Percentiles rank a stretch among this genome's conserved stretches.
These are phyloP conservation scores for Drosophila testacea DNA, from an alignment of 2,888 invertebrate species.

Conservation along the genomic window DNA sequence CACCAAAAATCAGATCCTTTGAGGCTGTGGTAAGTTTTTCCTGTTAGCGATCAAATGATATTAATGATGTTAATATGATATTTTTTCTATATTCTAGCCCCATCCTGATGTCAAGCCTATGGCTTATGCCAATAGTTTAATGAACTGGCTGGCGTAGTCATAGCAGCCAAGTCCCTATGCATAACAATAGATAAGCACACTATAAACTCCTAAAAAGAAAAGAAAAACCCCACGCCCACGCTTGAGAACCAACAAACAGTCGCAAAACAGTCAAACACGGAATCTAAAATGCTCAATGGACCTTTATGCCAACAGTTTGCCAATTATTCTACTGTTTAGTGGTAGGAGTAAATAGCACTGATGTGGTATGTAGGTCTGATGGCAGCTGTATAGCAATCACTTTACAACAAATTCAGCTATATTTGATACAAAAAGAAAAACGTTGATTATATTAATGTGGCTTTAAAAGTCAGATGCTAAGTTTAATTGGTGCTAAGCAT, in stretches of 20 bases:
- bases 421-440: slow-evolving; percentile 68
- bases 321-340: slow-evolving; percentile 42
- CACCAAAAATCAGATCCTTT: slow-evolving; percentile 95
- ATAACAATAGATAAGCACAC: slow-evolving; percentile 56
- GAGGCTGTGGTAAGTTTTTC: slow-evolving; percentile 94
- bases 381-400: slow-evolving; percentile 52
- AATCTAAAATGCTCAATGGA: slow-evolving; percentile 68
- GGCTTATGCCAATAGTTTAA: slow-evolving; percentile 96
- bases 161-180: slow-evolving; percentile 46
- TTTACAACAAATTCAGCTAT: slow-evolving; percentile 66
- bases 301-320: slow-evolving; percentile 54
- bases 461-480: slow-evolving; percentile 76
- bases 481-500: slow-evolving; percentile 74
- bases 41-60: not conserved
- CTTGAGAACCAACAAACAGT: slow-evolving; percentile 58
- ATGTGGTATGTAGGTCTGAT: slow-evolving; percentile 33
- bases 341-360: slow-evolving; percentile 38
- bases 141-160: slow-evolving; percentile 87
- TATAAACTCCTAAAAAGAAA: slow-evolving; percentile 25
- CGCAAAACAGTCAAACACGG: slow-evolving; percentile 56
- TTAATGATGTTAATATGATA: slow-evolving; percentile 2
- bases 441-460: slow-evolving; percentile 58
- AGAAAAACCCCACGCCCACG: slow-evolving; percentile 27
- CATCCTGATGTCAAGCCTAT: slow-evolving; percentile 99
- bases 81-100: slow-evolving; percentile 87